These are phyloP conservation scores for Drosophila mimetica DNA, from an alignment of 2,888 invertebrate species.

Conservation along the genomic window DNA sequence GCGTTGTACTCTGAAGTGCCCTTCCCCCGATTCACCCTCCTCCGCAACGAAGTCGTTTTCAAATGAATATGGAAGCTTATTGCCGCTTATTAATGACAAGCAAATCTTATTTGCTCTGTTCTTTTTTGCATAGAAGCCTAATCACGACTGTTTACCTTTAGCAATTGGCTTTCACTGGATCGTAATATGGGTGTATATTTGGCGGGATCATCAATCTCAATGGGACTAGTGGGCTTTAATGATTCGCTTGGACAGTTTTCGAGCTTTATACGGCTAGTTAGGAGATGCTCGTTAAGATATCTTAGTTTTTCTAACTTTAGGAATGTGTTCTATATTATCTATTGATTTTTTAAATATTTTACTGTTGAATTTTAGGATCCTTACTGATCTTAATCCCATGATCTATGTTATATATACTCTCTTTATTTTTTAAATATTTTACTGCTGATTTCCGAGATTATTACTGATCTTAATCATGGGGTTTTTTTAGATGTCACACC, in stretches of 20 bases:
- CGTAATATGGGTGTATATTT: not conserved
- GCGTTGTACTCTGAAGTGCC: not conserved
- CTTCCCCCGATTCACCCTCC: not conserved
- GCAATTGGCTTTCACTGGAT: conserved; percentile 1
- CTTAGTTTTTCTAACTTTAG: no score
- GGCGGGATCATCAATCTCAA: conserved; percentile 1
- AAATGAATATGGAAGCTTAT: conserved; percentile 1
- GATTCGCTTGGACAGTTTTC: not conserved
- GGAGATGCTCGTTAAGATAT: not conserved
- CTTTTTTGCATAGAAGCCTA: not conserved
- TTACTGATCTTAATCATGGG: not conserved
- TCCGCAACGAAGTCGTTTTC: not conserved
- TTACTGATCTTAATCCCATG: no score
- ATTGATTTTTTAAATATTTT: no score
- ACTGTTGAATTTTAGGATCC: no score
- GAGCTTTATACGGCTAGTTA: not conserved
- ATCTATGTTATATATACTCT: no score
- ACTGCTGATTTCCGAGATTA: no score
- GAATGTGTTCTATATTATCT: no score
- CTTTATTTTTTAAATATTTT: no score
- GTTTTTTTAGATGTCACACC: not conserved
- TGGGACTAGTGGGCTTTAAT: not conserved
- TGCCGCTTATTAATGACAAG: conserved; percentile 10
- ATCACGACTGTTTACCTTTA: conserved; percentile 2
- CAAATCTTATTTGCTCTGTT: not conserved